Evolutionary conservation across 2,113 vertebrate species (phyloP), one percentile per base, ranked within the genome.

Genomic region (Trichechus manatus): DNA sequence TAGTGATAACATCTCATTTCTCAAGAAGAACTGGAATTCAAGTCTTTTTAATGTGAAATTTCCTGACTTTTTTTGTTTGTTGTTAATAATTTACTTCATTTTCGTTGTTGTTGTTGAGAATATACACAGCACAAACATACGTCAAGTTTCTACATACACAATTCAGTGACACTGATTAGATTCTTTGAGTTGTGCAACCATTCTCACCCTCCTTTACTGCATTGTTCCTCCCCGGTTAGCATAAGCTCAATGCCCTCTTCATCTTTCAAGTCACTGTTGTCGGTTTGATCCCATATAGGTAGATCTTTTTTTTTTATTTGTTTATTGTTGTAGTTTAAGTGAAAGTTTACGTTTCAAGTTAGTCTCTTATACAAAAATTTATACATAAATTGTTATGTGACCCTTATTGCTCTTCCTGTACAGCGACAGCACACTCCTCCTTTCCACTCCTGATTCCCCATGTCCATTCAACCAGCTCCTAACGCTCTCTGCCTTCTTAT

Each of bases 41-140:
- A 15, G 59, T 42, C 78, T 94, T 93, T 81, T 5, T 13, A 4
- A 95, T 88, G 64, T 95, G 92, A 95, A 56, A 87, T 89, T 79
- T 93, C 56, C 56, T 96, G 85, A 78, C 87, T 11, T 17, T 17
- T 94, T 92, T 95, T 11, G 63, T 29, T 61, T 61, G 59, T 61
- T 61, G 8, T 25, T 29, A 64, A 29, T 29, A 22, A 29, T 27
- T 64, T 29, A 56, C 13, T 56, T 56, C 13, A 56, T 56, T 56
- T 17, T 56, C 13, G 14, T 47, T 5, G 10, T 63, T 63, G 23
- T 63, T 63, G 19, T 63, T 64, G 59, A 61, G 59, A 61, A 17
- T 72, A 19, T 36, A 72, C 68, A 72, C 59, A n/a, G 14, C 33
- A 72, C 20, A 36, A 36, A 39, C n/a, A 39, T 27, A 72, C 68